These are phyloP conservation scores for Syngnathus floridae DNA, from an alignment of 2,113 vertebrate genomes.

Conservation along the genomic window DNA sequence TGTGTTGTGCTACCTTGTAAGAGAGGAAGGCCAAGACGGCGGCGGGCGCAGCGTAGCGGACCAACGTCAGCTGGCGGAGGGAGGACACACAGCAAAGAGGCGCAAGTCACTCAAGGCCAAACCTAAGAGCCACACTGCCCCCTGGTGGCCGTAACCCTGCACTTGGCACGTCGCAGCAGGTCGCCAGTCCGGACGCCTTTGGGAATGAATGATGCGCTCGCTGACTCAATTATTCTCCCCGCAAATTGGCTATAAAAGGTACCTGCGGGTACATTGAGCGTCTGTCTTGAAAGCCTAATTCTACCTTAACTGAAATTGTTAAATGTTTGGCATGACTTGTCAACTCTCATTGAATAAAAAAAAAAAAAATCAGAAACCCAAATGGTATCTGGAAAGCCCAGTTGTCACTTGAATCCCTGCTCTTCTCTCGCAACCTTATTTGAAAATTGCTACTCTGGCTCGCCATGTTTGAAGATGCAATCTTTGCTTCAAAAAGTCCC, in stretches of 20 bases:
- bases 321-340: no score
- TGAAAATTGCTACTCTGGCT: no score
- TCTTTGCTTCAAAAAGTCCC: no score
- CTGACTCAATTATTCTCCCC: no score
- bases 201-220: background rate
- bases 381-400: background rate
- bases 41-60: conserved; percentile 76
- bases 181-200: no score
- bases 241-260: no score
- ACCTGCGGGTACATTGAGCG: no score
- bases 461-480: no score
- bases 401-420: no score
- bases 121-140: conserved; percentile 71
- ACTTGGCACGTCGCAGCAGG: background rate
- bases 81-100: conserved; percentile 15
- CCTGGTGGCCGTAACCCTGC: conserved; percentile 64
- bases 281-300: background rate
- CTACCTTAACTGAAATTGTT: no score
- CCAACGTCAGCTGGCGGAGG: conserved; percentile 71
- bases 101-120: conserved; percentile 3
- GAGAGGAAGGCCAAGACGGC: conserved; percentile 76
- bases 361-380: background rate
- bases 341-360: no score
- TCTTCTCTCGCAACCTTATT: no score
- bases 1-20: conserved; percentile 78